Conservation (phyloP, 2,888 invertebrate genomes). For the Linyphia triangularis region DNA sequence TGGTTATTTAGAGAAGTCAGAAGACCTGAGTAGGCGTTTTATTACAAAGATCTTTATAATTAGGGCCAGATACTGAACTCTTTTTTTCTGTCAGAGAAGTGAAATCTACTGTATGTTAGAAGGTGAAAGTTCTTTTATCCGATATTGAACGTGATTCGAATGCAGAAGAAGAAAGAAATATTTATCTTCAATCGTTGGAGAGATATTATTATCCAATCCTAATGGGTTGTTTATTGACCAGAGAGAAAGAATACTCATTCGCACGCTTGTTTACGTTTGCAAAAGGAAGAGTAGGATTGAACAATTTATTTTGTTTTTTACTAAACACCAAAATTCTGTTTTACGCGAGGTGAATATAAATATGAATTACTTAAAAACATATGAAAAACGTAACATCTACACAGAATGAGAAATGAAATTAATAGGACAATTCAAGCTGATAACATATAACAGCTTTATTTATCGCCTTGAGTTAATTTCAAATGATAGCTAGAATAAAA, state of each 20-base stretch:
- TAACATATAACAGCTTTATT: too few relatives aligned
- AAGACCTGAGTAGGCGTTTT: constrained; percentile 18
- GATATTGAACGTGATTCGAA: constrained; percentile 14
- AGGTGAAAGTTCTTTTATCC: constrained; percentile 36
- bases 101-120: background rate
- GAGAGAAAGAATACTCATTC: background rate
- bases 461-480: too few relatives aligned
- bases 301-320: background rate
- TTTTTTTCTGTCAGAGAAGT: background rate
- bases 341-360: too few relatives aligned
- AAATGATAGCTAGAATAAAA: too few relatives aligned
- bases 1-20: background rate
- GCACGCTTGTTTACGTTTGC: background rate
- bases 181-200: constrained; percentile 16
- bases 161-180: background rate
- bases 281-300: background rate
- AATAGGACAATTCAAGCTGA: too few relatives aligned
- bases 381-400: too few relatives aligned
- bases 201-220: constrained; percentile 32
- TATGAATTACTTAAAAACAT: too few relatives aligned
- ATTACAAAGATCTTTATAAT: constrained; percentile 1
- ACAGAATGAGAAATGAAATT: too few relatives aligned
- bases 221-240: constrained; percentile 44
- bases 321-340: too few relatives aligned
- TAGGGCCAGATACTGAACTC: background rate